Conservation (phyloP, 2,113 vertebrate genomes). For the Notechis scutatus region DNA sequence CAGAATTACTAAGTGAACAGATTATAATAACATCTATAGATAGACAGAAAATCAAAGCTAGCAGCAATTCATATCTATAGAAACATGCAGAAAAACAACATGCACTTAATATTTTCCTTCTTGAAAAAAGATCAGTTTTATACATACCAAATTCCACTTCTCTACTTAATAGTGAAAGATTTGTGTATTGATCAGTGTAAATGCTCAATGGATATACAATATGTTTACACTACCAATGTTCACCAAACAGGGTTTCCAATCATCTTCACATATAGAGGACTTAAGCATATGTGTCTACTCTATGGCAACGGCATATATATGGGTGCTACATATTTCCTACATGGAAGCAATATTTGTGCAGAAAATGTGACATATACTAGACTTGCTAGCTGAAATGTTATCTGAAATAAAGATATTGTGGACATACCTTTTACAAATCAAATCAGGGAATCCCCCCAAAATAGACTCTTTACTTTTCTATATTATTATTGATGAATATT, state of each 20-base stretch:
- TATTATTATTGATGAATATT: conserved; percentile 21
- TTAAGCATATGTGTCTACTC: not conserved
- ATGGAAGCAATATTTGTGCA: not conserved
- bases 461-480: conserved; percentile 15
- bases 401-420: conserved; percentile 2
- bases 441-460: conserved; percentile 10
- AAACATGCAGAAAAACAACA: not conserved
- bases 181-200: not conserved
- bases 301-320: not conserved
- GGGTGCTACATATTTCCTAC: not conserved
- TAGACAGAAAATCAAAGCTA: not conserved
- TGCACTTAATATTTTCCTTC: not conserved
- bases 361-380: not conserved
- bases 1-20: not conserved
- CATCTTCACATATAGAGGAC: not conserved
- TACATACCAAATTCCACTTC: not conserved
- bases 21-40: not conserved
- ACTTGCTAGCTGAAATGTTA: not conserved
- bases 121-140: not conserved
- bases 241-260: not conserved
- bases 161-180: not conserved
- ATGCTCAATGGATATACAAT: not conserved
- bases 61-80: not conserved
- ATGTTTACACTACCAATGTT: not conserved
- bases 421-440: not conserved